phyloP scores from a whole-genome alignment of 2,113 vertebrate species.

The Peromyscus californicus region DNA sequence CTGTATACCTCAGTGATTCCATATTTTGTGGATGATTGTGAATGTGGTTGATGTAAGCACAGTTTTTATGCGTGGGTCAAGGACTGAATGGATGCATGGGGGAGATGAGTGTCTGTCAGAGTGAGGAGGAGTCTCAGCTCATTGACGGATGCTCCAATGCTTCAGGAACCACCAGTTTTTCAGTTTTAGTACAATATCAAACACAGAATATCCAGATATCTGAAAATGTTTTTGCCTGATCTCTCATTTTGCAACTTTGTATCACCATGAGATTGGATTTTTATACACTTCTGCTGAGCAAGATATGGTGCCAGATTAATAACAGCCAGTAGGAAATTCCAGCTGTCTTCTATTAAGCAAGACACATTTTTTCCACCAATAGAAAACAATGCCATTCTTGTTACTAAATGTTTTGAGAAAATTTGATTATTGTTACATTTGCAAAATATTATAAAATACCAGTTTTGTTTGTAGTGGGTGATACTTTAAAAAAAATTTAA shows the following conservation, averaged over 20 bases:
- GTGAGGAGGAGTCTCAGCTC: neutral
- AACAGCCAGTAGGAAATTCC: neutral
- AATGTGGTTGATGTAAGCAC: neutral
- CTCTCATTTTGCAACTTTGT: neutral
- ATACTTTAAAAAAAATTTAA: neutral
- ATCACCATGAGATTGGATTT: neutral
- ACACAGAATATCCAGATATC: neutral
- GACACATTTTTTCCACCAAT: neutral
- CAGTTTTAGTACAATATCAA: slow-evolving; percentile 39
- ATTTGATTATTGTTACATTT: slow-evolving; percentile 13
- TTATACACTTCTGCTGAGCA: neutral
- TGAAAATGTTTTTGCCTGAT: neutral
- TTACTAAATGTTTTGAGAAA: neutral
- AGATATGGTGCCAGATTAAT: neutral
- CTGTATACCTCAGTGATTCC: neutral
- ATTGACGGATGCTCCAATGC: neutral
- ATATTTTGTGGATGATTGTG: neutral
- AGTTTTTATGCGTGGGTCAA: neutral
- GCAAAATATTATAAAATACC: neutral
- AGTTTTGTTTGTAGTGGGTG: neutral
- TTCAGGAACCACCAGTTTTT: neutral
- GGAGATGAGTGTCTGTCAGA: neutral
- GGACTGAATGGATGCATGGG: neutral
- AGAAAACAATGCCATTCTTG: neutral
- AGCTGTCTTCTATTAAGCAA: neutral